Evolutionary conservation across 2,113 vertebrate genomes (phyloP).

Genomic region (Malurus alboscapulatus): DNA sequence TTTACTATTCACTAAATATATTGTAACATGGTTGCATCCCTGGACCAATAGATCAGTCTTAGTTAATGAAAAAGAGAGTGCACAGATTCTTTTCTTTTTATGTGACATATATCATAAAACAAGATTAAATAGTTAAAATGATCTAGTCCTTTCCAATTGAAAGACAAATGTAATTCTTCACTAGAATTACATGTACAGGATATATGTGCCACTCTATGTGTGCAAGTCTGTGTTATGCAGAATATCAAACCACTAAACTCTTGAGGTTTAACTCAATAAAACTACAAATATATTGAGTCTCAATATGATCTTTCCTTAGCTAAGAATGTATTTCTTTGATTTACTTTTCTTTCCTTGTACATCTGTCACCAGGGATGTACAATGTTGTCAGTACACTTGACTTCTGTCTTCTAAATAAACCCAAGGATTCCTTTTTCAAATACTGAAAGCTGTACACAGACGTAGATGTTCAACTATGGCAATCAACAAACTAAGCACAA

Average conservation of each 20-base stretch:
- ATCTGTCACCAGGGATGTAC: background rate
- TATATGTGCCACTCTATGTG: background rate
- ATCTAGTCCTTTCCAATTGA: background rate
- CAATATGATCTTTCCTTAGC: background rate
- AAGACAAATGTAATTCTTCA: background rate
- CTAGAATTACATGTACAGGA: background rate
- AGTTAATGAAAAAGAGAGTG: background rate
- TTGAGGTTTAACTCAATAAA: background rate
- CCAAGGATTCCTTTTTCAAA: background rate
- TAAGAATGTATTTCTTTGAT: background rate
- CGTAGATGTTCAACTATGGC: background rate
- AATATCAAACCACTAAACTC: background rate
- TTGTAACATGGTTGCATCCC: background rate
- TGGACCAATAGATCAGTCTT: background rate
- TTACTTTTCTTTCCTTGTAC: background rate
- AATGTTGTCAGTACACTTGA: background rate
- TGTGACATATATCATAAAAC: background rate
- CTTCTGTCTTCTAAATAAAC: background rate
- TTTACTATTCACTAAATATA: background rate
- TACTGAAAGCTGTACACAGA: background rate
- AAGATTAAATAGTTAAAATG: background rate
- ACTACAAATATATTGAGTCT: background rate
- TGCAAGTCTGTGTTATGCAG: background rate
- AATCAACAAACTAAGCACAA: background rate
- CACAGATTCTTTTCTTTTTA: background rate